Percentiles rank a stretch among this genome's conserved stretches.
These are phyloP conservation scores for Drosophila kurseongensis DNA, from an alignment of 1,140 invertebrate genomes.

Conservation along the genomic window DNA sequence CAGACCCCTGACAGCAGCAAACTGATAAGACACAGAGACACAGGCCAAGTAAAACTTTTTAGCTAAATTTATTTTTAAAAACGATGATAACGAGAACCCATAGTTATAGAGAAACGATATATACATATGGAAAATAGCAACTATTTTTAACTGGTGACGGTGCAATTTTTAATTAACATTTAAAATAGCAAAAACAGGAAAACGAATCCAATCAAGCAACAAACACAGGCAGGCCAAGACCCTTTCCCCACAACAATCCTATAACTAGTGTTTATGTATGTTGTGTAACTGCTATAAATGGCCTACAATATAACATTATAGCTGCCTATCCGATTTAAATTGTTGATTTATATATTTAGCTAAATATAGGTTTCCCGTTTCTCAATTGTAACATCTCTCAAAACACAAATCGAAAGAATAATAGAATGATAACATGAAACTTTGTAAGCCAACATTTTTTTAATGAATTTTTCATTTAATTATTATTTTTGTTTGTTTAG, in stretches of 20 bases:
- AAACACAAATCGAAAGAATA: conserved; percentile 16
- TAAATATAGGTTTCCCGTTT: conserved; percentile 71
- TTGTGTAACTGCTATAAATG: conserved; percentile 7
- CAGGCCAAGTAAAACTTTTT: conserved; percentile 81
- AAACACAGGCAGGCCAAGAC: conserved; percentile 28
- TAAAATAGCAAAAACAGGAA: conserved; percentile 40
- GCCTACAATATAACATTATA: conserved; percentile 26
- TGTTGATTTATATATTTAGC: conserved; percentile 69
- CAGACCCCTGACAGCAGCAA: conserved; percentile 21
- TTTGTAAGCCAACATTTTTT: conserved; percentile 53
- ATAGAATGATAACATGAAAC: conserved; percentile 40
- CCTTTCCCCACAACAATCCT: conserved; percentile 49
- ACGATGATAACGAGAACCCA: conserved; percentile 43
- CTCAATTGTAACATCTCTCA: conserved; percentile 59
- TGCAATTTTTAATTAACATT: conserved; percentile 79
- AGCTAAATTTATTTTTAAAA: conserved; percentile 77
- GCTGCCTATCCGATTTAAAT: conserved; percentile 47
- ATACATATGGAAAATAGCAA: conserved; percentile 64
- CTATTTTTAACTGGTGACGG: conserved; percentile 75
- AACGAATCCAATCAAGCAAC: conserved; percentile 49
- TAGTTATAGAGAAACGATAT: conserved; percentile 50
- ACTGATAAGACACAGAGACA: conserved; percentile 28
- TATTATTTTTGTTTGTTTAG: conserved; percentile 74
- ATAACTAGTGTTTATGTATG: conserved; percentile 22
- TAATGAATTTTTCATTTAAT: conserved; percentile 49